These are phyloP conservation scores for Halocynthia roretzi DNA, from an alignment of 23 tunicate species.

Conservation along the genomic window DNA sequence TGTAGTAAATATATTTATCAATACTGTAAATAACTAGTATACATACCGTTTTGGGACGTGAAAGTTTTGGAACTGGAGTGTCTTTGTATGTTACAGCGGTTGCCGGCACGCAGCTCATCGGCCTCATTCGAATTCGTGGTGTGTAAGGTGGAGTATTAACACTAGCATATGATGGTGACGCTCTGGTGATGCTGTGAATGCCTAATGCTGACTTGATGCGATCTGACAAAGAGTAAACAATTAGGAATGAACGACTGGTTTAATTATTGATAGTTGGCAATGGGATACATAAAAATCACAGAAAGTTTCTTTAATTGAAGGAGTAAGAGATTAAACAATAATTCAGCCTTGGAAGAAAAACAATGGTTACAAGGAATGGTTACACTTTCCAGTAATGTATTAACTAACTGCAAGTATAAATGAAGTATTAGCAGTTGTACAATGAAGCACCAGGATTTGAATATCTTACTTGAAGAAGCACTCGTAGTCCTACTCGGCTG, in stretches of 20 bases:
- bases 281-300: slow-evolving; percentile 15
- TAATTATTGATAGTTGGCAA: slow-evolving; percentile 18
- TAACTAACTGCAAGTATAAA: not conserved
- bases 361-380: no score
- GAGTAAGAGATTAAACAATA: no score
- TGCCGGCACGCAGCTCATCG: slow-evolving; percentile 58
- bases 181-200: slow-evolving; percentile 17
- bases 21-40: not conserved
- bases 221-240: not conserved
- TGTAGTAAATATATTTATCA: not conserved
- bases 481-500: slow-evolving; percentile 50
- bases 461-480: slow-evolving; percentile 44
- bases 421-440: not conserved
- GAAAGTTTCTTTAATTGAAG: not conserved
- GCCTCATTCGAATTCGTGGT: slow-evolving; percentile 47
- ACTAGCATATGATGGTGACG: not conserved
- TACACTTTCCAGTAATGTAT: no score
- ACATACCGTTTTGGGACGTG: slow-evolving; percentile 70
- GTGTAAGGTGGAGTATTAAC: slow-evolving; percentile 17
- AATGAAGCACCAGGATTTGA: not conserved
- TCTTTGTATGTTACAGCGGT: slow-evolving; percentile 3
- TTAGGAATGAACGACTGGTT: slow-evolving; percentile 6
- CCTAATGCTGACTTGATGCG: slow-evolving; percentile 21
- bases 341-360: no score
- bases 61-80: slow-evolving; percentile 30